Evolutionary conservation across 2,888 invertebrate genomes (phyloP).

Genomic region (Himalopsyche kuldschensis): DNA sequence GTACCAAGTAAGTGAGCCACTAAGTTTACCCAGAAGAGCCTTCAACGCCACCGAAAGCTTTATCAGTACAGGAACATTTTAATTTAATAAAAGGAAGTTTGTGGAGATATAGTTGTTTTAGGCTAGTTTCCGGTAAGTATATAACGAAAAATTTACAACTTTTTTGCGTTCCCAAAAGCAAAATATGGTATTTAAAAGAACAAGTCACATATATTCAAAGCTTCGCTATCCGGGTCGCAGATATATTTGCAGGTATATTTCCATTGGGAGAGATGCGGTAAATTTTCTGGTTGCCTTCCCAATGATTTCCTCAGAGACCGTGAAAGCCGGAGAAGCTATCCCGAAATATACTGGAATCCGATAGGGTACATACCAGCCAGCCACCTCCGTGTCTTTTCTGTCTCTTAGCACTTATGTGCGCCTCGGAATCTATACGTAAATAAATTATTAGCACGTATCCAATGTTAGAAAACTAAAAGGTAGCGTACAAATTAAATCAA

Average conservation of each 20-base stretch:
- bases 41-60: too few species aligned
- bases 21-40: too few species aligned
- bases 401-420: conserved; percentile 38
- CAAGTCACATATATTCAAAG: conserved; percentile 9
- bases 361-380: conserved; percentile 46
- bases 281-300: conserved; percentile 73
- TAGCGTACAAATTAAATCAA: conserved; percentile 27
- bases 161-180: neutral
- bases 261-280: conserved; percentile 51
- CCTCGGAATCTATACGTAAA: conserved; percentile 34
- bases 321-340: conserved; percentile 45
- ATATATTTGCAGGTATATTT: conserved; percentile 38
- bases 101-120: neutral
- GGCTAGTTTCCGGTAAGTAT: neutral
- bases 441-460: conserved; percentile 31
- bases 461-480: conserved; percentile 27
- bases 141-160: neutral
- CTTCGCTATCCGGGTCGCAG: conserved; percentile 34
- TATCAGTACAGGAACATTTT: too few species aligned
- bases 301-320: conserved; percentile 77
- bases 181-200: conserved; percentile 23
- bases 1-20: too few species aligned
- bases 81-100: neutral
- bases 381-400: conserved; percentile 35
- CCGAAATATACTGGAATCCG: conserved; percentile 59